These are phyloP conservation scores for Apodemus sylvaticus DNA, from an alignment of 2,113 vertebrate species.

Conservation along the genomic window DNA sequence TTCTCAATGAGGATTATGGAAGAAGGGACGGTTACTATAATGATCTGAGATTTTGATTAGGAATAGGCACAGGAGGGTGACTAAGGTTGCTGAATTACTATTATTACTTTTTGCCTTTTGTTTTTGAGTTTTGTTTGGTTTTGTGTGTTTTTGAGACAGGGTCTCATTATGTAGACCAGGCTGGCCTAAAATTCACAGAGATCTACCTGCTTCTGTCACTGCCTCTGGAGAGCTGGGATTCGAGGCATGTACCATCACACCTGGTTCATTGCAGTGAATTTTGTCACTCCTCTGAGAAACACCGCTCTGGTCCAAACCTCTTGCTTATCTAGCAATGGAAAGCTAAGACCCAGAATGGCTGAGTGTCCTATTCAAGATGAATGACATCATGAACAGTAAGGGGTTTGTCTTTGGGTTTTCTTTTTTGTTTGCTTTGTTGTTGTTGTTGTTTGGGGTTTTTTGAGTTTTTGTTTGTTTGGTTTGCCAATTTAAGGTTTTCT, in stretches of 20 bases:
- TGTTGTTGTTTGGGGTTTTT: background rate
- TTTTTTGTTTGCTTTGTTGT: background rate
- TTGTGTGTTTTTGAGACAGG: background rate
- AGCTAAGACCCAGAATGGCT: background rate
- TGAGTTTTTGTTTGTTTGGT: background rate
- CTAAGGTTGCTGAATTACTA: background rate
- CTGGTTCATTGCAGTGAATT: background rate
- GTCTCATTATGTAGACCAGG: background rate
- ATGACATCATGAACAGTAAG: background rate
- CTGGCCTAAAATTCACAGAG: background rate
- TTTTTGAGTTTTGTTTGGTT: background rate
- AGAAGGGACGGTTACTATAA: background rate
- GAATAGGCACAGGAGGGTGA: background rate
- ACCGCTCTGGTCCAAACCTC: background rate
- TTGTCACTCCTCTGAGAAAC: background rate
- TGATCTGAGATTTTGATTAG: background rate
- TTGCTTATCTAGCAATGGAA: background rate
- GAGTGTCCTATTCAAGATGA: background rate
- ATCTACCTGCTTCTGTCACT: background rate
- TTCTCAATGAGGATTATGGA: background rate
- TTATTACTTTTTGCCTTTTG: background rate
- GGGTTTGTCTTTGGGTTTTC: background rate
- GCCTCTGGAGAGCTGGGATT: background rate
- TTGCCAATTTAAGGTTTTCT: conserved; percentile 10
- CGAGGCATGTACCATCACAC: background rate